Evolutionary conservation across 2,888 invertebrate species (phyloP), one percentile per base, ranked within the genome.

Genomic region (Ischnura elegans): DNA sequence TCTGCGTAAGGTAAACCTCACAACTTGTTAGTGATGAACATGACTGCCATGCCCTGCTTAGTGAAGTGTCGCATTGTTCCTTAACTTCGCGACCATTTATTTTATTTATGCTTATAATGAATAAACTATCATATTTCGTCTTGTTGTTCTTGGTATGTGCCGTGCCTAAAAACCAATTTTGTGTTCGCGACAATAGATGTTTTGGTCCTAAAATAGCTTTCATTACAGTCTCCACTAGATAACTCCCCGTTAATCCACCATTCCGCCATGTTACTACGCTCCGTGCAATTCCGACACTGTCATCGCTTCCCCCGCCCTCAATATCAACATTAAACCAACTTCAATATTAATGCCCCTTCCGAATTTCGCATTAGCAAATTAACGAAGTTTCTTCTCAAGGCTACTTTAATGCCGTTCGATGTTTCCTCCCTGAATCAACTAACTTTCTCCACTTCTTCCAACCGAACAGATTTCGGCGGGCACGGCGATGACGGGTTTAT

Each of bases 271-370:
- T 86, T 86, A 25, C 8, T 86, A 46, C 36, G 36, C 76, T 76
- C 76, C n/a, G 36, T 76, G 29, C 29, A 36, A 76, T 76, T 76
- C 76, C 76, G 36, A 6, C 0, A 76, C 36, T 76, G 76, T 29
- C 36, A 21, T 29, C 87, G 66, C 61, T 43, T 66, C 43, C 76
- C 66, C 43, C 61, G 43, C 5, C 61, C 25, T 55, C 55, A 90
- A 61, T 90, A 90, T 90, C 90, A 90, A 90, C 61, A 90, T 90
- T 61, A 66, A 90, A 90, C 90, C 90, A 90, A 90, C 61, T 90
- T 61, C 90, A 90, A 90, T 90, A 90, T 90, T 90, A 90, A 90
- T 90, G 90, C 90, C 61, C 61, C 66, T n/a, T 36, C 90, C 90
- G 61, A 42, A 90, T 90, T 90, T 45, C 90, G 47, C 90, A 61